Conservation (phyloP, 2,797 vertebrate species). For the Acestrorhynchus altus region DNA sequence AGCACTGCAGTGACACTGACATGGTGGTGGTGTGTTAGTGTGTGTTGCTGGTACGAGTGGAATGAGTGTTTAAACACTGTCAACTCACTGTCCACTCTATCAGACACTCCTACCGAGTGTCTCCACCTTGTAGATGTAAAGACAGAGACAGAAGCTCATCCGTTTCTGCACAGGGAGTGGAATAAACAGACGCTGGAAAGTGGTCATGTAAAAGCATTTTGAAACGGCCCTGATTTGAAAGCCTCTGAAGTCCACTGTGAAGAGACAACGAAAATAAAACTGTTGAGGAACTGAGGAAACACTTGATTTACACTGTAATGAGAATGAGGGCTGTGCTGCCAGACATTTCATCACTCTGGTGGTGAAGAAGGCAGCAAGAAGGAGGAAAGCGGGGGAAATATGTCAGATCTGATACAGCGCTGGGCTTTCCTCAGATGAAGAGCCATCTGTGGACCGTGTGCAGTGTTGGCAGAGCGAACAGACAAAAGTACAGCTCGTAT, state of each 20-base stretch:
- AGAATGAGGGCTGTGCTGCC: background rate
- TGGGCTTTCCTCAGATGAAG: conserved; percentile 39
- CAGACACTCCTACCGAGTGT: no score
- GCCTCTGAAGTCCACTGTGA: background rate
- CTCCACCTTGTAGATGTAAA: no score
- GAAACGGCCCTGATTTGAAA: no score
- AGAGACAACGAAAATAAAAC: conserved; percentile 4
- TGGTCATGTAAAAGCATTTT: background rate
- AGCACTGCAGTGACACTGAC: no score
- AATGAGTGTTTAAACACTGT: no score
- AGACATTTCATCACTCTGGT: conserved; percentile 29
- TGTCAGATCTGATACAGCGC: conserved; percentile 28
- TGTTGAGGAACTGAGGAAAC: background rate
- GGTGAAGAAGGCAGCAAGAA: conserved; percentile 16
- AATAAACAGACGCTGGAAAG: background rate
- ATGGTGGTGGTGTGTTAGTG: no score
- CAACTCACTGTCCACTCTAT: no score
- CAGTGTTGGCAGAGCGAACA: conserved; percentile 18
- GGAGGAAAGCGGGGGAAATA: conserved; percentile 7
- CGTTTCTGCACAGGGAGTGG: no score
- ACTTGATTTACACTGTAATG: conserved; percentile 18
- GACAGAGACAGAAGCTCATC: no score
- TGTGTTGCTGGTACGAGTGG: no score
- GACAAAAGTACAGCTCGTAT: conserved; percentile 21
- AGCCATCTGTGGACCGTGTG: conserved; percentile 42